Evolutionary conservation across 2,797 vertebrate species (phyloP), one percentile per base, ranked within the genome.

Genomic region (Spheniscus humboldti): DNA sequence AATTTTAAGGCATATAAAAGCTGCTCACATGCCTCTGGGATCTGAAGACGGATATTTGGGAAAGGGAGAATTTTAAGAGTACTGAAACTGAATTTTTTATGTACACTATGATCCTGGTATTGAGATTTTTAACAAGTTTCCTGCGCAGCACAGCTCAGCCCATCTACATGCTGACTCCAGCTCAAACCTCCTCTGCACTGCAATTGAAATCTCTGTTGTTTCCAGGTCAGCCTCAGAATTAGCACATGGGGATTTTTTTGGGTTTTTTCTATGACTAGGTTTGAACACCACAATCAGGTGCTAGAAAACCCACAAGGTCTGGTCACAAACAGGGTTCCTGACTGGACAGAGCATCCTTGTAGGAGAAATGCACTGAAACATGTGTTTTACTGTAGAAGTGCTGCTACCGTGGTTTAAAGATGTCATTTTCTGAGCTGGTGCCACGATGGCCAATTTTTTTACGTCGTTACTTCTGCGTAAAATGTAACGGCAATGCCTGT

Each of bases 1-100:
- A 50, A 85, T 89, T 96, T 96, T 86, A 96, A 86, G 89, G 84
- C 59, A 82, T 19, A 68, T 43, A 79, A 93, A 91, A 92, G 81
- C 88, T 83, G 76, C 63, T 81, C 59, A 12, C 30, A 53, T 53
- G 60, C 90, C 81, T 90, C 6, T n/a, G 92, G 93, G 92, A 94
- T 53, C n/a, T 52, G 18, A 89, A 55, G 77, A 85, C 1, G 8
- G 83, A 6, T 91, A 66, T 64, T 43, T 73, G 53, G 83, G 81
- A 79, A 86, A 89, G 69, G 52, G 67, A 68, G 59, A 76, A 48
- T 62, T 83, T 83, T 62, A 39, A 67, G 86, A 92, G 63, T 1
- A 43, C 17, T 10, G 30, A 92, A 88, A 60, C 20, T 6, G 67
- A 41, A 19, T 80, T 89, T 81, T 94, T 92, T 20, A 53, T 82